phyloP scores from a whole-genome alignment of 2,797 vertebrate species.

The Periophthalmus magnuspinnatus region DNA sequence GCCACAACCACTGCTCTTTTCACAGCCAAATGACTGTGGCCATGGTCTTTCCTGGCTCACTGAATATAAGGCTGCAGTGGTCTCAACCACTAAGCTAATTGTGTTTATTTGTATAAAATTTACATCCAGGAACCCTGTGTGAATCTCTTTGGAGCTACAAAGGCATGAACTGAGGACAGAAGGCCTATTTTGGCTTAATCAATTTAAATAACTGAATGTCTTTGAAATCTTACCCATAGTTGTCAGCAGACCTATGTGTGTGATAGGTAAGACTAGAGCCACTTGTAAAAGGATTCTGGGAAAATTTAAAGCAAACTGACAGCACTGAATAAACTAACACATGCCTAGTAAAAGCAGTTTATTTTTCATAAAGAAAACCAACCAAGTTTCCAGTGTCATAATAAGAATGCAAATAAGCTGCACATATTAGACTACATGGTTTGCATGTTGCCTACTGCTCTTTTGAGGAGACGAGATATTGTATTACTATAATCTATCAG shows the following conservation, averaged over 20 bases:
- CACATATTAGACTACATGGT: constrained; percentile 42
- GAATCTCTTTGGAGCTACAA: constrained; percentile 70
- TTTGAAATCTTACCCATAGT: neutral
- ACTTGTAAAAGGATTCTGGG: constrained; percentile 29
- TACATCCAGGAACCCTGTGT: constrained; percentile 75
- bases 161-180: constrained; percentile 43
- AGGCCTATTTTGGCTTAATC: neutral
- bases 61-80: constrained; percentile 61
- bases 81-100: constrained; percentile 70
- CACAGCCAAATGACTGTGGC: constrained; percentile 80
- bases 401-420: constrained; percentile 61
- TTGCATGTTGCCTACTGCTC: constrained; percentile 46
- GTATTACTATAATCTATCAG: constrained; percentile 33
- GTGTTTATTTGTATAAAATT: constrained; percentile 77
- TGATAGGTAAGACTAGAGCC: neutral
- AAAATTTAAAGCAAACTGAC: constrained; percentile 13
- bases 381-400: constrained; percentile 60
- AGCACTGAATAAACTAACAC: constrained; percentile 34
- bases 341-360: constrained; percentile 45
- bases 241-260: neutral
- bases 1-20: constrained; percentile 79
- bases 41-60: constrained; percentile 70
- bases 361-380: constrained; percentile 50
- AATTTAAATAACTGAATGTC: neutral
- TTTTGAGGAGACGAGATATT: constrained; percentile 32